Base-by-base conservation (phyloP, 2,797 vertebrate genomes). In the Limnodromus scolopaceus region DNA sequence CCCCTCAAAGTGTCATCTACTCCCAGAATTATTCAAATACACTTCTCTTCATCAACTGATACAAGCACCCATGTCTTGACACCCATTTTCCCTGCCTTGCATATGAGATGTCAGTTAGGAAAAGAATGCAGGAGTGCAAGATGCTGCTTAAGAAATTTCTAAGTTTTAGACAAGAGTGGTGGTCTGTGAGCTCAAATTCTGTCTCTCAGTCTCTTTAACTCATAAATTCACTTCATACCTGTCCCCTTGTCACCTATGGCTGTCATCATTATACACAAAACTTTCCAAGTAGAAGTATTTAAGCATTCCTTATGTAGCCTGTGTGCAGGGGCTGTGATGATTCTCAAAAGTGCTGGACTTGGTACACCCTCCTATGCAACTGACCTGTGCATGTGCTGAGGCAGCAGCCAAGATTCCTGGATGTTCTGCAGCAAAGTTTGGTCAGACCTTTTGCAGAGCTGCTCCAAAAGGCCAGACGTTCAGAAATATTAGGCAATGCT, bases 401-500 rank as follows among this genome's bases (percentile, higher is more conserved):
- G 55, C 55, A 53, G 74, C 53, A 93, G 96, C 93, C 83, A 88
- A 64, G 69, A 90, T 83, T 92, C 83, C 76, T 69, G 83, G 19
- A 58, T 66, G 22, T 77, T 90, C 94, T 83, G 72, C 92, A 94
- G 92, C 38, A 69, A 68, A 76, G 38, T 79, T 94, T 82, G 78
- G 41, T 95, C 79, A 63, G 85, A 94, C n/a, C 30, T 74, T 96
- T 68, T 85, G 48, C 75, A 85, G 64, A 70, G 76, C 36, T 88
- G 46, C 43, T 93, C 27, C 13, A 18, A 58, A 49, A 60, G 85
- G 14, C 71, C 76, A 92, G 79, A 93, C 28, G 0, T 83, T 92
- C 76, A 90, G 71, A 95, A 94, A 90, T 82, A 68, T 71, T 87
- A 79, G 89, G 91, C 75, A 65, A 93, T 64, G 51, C 51, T 92